Conservation (phyloP, 2,113 vertebrate genomes). For the Columbina picui region DNA sequence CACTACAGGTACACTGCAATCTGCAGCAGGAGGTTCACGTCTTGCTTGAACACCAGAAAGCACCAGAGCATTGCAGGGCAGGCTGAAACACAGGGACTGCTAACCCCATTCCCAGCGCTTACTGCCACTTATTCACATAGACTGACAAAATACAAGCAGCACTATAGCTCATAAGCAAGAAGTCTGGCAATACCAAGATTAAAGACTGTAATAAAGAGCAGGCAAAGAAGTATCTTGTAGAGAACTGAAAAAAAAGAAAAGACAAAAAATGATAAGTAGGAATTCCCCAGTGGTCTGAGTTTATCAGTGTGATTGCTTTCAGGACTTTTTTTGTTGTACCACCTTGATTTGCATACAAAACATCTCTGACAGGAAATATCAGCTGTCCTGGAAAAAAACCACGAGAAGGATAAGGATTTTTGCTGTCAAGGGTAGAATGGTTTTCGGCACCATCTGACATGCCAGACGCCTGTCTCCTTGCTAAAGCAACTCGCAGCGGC, state of each 20-base stretch:
- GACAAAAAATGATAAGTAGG: not conserved
- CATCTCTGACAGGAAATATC: slow-evolving; percentile 10
- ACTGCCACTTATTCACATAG: not conserved
- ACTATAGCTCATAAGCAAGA: not conserved
- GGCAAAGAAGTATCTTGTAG: not conserved
- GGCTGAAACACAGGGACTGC: not conserved
- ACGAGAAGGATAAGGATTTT: not conserved
- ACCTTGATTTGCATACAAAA: slow-evolving; percentile 40
- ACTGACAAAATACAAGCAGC: not conserved
- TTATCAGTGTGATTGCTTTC: not conserved
- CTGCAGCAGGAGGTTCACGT: not conserved
- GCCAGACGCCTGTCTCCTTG: not conserved
- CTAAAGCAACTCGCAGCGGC: not conserved
- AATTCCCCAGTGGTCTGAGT: slow-evolving; percentile 12
- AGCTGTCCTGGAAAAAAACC: not conserved
- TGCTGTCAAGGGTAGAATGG: not conserved
- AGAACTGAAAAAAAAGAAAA: slow-evolving; percentile 19
- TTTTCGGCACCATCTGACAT: not conserved
- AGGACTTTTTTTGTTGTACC: not conserved
- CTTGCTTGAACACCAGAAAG: not conserved
- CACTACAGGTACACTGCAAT: not conserved
- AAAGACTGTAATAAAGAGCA: not conserved
- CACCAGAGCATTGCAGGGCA: not conserved
- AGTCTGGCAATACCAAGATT: not conserved
- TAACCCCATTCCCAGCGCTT: not conserved